Percentiles rank a stretch among this genome's conserved stretches.
phyloP scores from a whole-genome alignment of 2,797 vertebrate genomes.

The Dipus sagitta region DNA sequence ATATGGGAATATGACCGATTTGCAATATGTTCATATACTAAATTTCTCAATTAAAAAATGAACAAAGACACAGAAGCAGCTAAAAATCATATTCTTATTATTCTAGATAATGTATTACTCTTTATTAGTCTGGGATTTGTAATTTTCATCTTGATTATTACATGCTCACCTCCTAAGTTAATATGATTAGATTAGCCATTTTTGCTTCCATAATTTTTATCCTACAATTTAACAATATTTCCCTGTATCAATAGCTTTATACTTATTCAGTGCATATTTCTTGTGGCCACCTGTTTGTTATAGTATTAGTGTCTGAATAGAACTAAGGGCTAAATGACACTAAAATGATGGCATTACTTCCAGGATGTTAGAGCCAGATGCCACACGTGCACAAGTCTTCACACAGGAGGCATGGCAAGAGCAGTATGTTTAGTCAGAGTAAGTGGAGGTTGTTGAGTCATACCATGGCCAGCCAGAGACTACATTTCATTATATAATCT shows the following conservation, averaged over 20 bases:
- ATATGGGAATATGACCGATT: too few relatives aligned
- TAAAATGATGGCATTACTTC: background rate
- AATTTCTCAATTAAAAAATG: too few relatives aligned
- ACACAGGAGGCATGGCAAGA: background rate
- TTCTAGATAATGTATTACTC: background rate
- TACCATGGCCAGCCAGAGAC: too few relatives aligned
- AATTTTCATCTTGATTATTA: background rate
- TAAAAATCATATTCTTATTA: background rate
- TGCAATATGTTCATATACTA: background rate
- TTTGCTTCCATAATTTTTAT: background rate
- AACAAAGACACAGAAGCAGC: too few relatives aligned
- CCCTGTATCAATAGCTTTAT: background rate
- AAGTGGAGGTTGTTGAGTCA: background rate
- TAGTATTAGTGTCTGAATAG: background rate
- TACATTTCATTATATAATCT: background rate
- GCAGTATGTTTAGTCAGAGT: too few relatives aligned
- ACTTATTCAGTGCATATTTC: background rate
- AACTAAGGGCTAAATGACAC: background rate
- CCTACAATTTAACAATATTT: background rate
- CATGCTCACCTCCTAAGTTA: background rate
- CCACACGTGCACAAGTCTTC: background rate
- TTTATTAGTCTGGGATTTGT: background rate
- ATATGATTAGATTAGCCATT: background rate
- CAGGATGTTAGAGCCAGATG: background rate
- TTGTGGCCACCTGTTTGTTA: background rate